Percentiles rank a stretch among this genome's conserved stretches.
Evolutionary conservation across 2,888 invertebrate species (phyloP).

Genomic region (Amphipyra berbera): DNA sequence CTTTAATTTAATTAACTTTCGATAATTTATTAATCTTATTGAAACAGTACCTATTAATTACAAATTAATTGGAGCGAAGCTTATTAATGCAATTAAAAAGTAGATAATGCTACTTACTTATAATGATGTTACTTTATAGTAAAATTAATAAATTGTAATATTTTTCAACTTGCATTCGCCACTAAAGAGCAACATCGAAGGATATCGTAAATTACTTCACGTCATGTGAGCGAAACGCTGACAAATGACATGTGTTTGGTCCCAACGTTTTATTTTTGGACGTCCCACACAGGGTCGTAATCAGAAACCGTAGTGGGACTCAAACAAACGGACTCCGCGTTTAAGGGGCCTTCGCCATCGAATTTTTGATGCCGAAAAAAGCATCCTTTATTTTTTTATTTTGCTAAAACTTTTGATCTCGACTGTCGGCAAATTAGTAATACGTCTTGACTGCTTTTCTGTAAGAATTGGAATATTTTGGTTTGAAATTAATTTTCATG

Average conservation of each 20-base stretch:
- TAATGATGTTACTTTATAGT: not conserved
- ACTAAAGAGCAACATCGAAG: slow-evolving; percentile 68
- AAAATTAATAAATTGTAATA: not conserved
- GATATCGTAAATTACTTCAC: slow-evolving; percentile 78
- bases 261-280: slow-evolving; percentile 76
- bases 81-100: no score
- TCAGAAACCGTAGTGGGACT: slow-evolving; percentile 65
- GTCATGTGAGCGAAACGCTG: slow-evolving; percentile 81
- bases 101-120: no score
- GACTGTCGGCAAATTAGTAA: slow-evolving; percentile 12
- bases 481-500: no score
- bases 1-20: no score
- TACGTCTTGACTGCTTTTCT: not conserved
- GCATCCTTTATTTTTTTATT: slow-evolving; percentile 21
- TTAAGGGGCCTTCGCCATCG: slow-evolving; percentile 15
- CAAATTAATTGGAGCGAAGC: no score
- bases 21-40: no score
- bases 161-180: slow-evolving; percentile 55
- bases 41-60: no score
- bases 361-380: slow-evolving; percentile 41
- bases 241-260: slow-evolving; percentile 85
- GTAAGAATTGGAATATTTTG: no score
- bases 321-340: slow-evolving; percentile 39
- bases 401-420: slow-evolving; percentile 4
- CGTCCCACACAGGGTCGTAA: slow-evolving; percentile 72